Evolutionary conservation across 2,797 vertebrate species (phyloP).

Genomic region (Spondyliosoma cantharus): DNA sequence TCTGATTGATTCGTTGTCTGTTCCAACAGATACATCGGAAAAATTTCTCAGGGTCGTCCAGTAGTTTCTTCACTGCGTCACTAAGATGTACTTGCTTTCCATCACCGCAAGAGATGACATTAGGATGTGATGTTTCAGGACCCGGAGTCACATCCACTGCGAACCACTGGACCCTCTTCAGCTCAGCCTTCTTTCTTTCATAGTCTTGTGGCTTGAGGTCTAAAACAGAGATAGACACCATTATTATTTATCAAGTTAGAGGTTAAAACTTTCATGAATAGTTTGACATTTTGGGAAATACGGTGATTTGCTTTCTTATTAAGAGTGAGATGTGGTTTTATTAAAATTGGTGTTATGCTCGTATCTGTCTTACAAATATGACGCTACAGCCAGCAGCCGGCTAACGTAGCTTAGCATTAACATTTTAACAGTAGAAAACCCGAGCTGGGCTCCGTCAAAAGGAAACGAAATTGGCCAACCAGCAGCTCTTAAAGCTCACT

Average conservation of each 20-base stretch:
- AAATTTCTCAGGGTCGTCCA: slow-evolving; percentile 12
- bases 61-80: neutral
- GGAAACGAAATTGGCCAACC: no score
- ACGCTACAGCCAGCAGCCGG: no score
- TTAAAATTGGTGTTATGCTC: no score
- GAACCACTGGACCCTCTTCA: slow-evolving; percentile 13
- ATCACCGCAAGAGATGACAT: neutral
- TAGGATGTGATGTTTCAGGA: neutral
- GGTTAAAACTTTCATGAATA: neutral
- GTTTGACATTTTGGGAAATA: no score
- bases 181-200: neutral
- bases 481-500: no score
- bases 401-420: no score
- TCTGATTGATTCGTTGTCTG: neutral
- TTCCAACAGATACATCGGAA: neutral
- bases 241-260: neutral
- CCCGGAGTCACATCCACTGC: slow-evolving; percentile 26
- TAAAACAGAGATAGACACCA: neutral
- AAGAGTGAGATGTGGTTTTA: no score
- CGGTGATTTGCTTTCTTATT: no score
- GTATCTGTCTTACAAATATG: no score
- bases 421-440: no score
- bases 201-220: neutral
- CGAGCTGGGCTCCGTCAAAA: no score
- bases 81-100: neutral